phyloP scores from a whole-genome alignment of 2,797 vertebrate genomes.

The Strix occidentalis region DNA sequence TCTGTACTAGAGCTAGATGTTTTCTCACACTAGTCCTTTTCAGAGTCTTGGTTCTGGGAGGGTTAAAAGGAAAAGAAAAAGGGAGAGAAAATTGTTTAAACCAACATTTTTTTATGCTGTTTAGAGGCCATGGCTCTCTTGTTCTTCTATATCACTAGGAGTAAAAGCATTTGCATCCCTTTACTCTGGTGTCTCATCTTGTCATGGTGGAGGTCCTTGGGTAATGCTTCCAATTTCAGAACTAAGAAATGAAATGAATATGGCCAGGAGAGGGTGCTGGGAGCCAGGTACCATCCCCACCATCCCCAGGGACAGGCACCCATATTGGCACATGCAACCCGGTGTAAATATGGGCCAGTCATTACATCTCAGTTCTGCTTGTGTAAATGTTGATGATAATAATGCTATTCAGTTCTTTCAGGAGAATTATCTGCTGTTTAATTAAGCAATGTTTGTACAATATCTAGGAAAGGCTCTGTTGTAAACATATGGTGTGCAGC shows the following conservation, averaged over 20 bases:
- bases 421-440: not conserved
- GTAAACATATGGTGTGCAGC: not conserved
- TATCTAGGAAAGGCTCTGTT: not conserved
- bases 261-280: not conserved
- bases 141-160: not conserved
- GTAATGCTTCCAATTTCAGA: not conserved
- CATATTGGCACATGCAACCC: fast-evolving
- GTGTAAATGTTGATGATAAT: not conserved
- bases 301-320: not conserved
- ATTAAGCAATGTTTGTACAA: not conserved
- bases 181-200: not conserved
- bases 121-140: not conserved
- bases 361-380: not conserved
- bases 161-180: not conserved
- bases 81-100: not conserved
- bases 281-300: not conserved
- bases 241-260: not conserved
- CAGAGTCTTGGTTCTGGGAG: not conserved
- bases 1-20: not conserved
- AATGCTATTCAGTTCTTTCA: not conserved
- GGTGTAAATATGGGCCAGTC: not conserved
- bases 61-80: not conserved
- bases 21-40: not conserved
- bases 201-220: not conserved
- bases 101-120: not conserved